phyloP scores from a whole-genome alignment of 1,140 invertebrate genomes.

The Cydia strobilella region DNA sequence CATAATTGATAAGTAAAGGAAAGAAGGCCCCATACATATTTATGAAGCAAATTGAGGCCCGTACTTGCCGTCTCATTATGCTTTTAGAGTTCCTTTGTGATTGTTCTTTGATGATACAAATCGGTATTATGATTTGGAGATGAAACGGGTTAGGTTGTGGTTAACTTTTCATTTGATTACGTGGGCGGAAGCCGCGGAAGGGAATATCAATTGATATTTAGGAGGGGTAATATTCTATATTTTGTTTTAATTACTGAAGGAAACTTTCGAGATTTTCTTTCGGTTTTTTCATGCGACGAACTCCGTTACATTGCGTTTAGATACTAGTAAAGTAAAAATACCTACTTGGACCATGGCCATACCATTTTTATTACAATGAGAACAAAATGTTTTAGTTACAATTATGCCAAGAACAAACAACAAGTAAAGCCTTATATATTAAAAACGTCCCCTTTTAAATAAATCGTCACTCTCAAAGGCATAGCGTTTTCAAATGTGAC shows the following conservation, averaged over 20 bases:
- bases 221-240: neutral
- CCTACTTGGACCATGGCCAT: no score
- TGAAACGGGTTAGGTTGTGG: constrained; percentile 9
- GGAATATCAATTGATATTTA: neutral
- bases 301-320: no score
- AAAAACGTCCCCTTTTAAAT: neutral
- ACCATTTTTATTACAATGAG: no score
- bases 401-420: neutral
- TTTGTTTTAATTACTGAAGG: neutral
- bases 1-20: constrained; percentile 79
- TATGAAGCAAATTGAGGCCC: constrained; percentile 75
- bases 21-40: constrained; percentile 77
- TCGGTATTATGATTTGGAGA: constrained; percentile 56
- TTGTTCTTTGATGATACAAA: constrained; percentile 72
- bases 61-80: constrained; percentile 76
- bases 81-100: constrained; percentile 75
- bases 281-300: neutral
- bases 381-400: neutral
- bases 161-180: constrained; percentile 24
- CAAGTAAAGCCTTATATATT: neutral
- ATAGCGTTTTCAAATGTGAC: neutral
- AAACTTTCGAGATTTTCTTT: neutral
- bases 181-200: neutral
- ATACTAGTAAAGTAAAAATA: no score
- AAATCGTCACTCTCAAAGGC: neutral